These are phyloP conservation scores for Phenganax subtilis DNA, from an alignment of 92 coral and sea anemone genomes.

Conservation along the genomic window DNA sequence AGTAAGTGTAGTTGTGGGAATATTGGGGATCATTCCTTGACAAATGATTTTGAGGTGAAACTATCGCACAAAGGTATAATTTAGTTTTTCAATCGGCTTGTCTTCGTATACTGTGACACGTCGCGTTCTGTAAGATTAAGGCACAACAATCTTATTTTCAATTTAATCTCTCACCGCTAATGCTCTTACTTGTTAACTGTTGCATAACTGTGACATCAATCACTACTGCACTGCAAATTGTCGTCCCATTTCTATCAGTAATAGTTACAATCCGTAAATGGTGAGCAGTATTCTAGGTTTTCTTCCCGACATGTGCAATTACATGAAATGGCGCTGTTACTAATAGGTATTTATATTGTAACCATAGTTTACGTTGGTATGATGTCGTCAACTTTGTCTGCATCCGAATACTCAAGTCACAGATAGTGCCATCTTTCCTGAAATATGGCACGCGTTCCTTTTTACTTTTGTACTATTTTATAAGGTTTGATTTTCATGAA, in stretches of 20 bases:
- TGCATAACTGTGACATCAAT: conserved; percentile 3
- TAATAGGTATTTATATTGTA: no score
- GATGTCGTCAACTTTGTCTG: no score
- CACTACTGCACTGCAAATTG: not conserved
- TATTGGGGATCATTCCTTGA: not conserved
- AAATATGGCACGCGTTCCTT: no score
- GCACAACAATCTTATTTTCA: conserved; percentile 20
- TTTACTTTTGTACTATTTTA: no score
- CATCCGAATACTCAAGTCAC: no score
- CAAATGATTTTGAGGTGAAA: not conserved
- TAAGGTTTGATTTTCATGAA: no score
- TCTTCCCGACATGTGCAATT: no score
- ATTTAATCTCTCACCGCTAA: conserved; percentile 19
- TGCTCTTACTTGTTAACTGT: not conserved
- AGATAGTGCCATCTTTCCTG: no score
- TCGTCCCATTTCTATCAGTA: not conserved
- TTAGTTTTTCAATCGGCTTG: conserved; percentile 7
- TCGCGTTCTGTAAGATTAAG: conserved; percentile 6
- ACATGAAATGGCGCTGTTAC: no score
- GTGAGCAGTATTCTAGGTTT: not conserved
- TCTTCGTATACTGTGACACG: conserved; percentile 14
- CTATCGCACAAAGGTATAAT: conserved; percentile 19
- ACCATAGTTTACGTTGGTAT: no score
- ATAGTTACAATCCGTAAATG: not conserved
- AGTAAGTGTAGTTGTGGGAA: not conserved